Evolutionary conservation across 2,888 invertebrate species (phyloP), one percentile per base, ranked within the genome.

Genomic region (Drosophila pegasa): DNA sequence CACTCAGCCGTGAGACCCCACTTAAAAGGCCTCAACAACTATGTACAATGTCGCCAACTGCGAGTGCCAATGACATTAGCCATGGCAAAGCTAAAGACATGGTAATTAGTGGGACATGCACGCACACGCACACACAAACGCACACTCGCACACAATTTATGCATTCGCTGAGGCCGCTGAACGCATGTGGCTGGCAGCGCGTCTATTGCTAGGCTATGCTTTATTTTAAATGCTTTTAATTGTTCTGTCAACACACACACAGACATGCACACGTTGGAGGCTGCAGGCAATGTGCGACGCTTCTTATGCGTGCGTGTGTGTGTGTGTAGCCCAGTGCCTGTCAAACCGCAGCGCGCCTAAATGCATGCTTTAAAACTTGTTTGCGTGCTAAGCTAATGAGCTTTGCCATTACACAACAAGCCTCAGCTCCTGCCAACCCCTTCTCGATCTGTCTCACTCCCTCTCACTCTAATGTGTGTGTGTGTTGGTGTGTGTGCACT

Each of bases 201-300:
- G 80, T 77, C 83, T 80, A 73, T 83, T 74, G 84, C 81, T 68
- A 43, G 62, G 83, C 78, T 51, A 80, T 86, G 80, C 87, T 88
- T 86, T 89, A 89, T 87, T 87, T 87, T 89, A 87, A 87, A 87
- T 83, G 86, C 89, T 86, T 87, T 87, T 87, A 87, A 87, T 87
- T 87, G 89, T 87, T 86, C 80, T 87, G 86, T 87, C 89, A 89
- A 89, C 89, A 89, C 77, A 65, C 69, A 66, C 68, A 89, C 83
- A 85, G 75, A 64, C 69, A 69, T 66, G 18, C 54, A 55, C 31
- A 12, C 20, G 40, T 18, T 55, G 52, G 63, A 52, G 60, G 66
- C 61, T 73, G 65, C 61, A 72, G 66, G 72, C 72, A 54, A 41
- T 67, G 52, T 69, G 62, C n/a, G 41, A 48, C 52, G 61, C 55